phyloP scores from a whole-genome alignment of 2,797 vertebrate species.

The Clamator glandarius region DNA sequence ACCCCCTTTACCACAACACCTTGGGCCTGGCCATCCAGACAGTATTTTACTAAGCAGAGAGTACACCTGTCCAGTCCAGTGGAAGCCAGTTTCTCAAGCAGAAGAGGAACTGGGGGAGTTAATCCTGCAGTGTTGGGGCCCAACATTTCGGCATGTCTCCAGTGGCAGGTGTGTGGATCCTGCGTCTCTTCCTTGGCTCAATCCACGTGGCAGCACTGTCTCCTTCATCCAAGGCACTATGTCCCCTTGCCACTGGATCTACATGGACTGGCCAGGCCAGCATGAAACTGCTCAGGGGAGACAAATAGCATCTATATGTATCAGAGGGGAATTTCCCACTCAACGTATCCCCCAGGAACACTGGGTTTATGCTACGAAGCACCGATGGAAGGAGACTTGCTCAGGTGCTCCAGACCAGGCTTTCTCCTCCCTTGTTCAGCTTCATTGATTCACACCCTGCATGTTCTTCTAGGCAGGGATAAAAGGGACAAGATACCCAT shows the following conservation, averaged over 20 bases:
- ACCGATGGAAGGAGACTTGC: background rate
- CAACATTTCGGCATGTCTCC: fast-evolving
- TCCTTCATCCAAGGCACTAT: background rate
- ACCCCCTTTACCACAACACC: too few species aligned
- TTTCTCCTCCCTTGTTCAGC: background rate
- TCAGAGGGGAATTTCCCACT: background rate
- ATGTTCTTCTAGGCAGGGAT: background rate
- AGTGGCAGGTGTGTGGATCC: fast-evolving
- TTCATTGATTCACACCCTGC: fast-evolving
- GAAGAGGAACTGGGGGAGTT: background rate
- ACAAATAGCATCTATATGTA: too few species aligned
- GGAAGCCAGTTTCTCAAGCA: too few species aligned
- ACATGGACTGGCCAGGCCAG: fast-evolving
- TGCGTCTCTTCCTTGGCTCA: background rate
- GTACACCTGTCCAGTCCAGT: too few species aligned
- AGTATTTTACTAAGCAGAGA: too few species aligned
- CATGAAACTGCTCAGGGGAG: fast-evolving
- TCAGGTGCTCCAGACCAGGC: background rate
- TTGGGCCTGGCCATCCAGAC: too few species aligned
- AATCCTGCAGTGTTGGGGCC: fast-evolving
- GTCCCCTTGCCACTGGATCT: fast-evolving
- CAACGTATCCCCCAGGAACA: fast-evolving
- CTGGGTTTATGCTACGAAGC: background rate
- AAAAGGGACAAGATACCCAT: background rate
- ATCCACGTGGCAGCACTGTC: fast-evolving